Percentiles rank a stretch among this genome's conserved stretches.
Conservation (phyloP, 2,113 vertebrate species). For the Epinephelus moara region DNA sequence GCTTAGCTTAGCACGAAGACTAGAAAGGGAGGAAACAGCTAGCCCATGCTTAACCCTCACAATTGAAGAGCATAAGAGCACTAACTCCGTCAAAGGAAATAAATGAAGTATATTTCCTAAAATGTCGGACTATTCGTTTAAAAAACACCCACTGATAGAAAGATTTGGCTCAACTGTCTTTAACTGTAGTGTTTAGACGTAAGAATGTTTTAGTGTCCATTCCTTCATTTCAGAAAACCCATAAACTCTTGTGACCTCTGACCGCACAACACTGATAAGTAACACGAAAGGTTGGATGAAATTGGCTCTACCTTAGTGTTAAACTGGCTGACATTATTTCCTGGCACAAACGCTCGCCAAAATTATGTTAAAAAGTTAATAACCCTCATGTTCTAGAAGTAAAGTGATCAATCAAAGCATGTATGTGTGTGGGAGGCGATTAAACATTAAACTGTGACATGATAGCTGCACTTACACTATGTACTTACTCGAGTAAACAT, state of each 20-base stretch:
- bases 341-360: neutral
- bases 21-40: neutral
- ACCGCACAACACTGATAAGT: neutral
- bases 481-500: neutral
- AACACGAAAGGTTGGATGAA: too few relatives aligned
- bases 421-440: neutral
- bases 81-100: neutral
- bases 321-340: too few relatives aligned
- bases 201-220: neutral
- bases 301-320: too few relatives aligned
- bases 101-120: too few relatives aligned
- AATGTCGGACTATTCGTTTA: neutral
- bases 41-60: neutral
- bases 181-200: neutral
- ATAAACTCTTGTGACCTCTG: neutral
- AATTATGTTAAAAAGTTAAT: neutral
- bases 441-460: neutral
- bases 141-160: neutral
- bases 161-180: neutral
- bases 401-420: neutral
- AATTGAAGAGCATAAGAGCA: neutral
- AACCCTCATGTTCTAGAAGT: neutral
- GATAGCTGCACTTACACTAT: neutral
- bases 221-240: neutral
- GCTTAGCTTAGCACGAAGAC: slow-evolving; percentile 4